Base-by-base conservation (phyloP, 2,888 invertebrate genomes). In the Tridacna gigas region DNA sequence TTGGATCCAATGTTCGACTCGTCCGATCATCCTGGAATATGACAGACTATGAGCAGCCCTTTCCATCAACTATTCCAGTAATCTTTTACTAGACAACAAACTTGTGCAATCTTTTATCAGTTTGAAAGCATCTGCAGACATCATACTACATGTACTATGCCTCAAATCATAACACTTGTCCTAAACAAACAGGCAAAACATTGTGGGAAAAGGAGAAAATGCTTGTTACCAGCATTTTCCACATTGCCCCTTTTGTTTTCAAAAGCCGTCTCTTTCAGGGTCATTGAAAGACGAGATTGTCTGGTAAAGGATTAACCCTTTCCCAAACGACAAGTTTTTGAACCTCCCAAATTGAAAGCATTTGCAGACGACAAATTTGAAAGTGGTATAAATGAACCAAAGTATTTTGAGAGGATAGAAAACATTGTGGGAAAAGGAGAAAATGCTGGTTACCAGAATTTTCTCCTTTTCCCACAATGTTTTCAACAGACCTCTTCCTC, bases 1-100 rank as follows among this genome's bases (percentile, higher is more conserved):
- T 28, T 87, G 74, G 28, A 91, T 79, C 90, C 89, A 91, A 15
- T 96, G 95, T 90, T 97, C 97, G 75, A 97, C 96, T 18, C 97
- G 96, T 79, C 95, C 95, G 89, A 97, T 96, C 91, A 97, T 91
- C 82, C 95, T 95, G 89, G 20, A 73, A 26, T 28, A 28, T 15
- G 25, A 73, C 3, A 67, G 3, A 65, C 18, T 7, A 25, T 65
- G 2, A 56, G n/a, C 9, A 56, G 2, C 18, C 18, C 4, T 56
- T 56, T 56, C 7, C 37, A 37, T 37, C 37, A 37, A 37, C 37
- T 37, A 37, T 7, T 37, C 37, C n/a, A n/a, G n/a, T n/a, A 37
- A 37, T 4, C 37, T 37, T 37, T 37, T 37, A 37, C 37, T 7
- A 2, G 37, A 37, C 37, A 37, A 37, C 37, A 37, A 37, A 37